Conservation (phyloP, 2,888 invertebrate genomes). For the Digitonthophagus gazella region DNA sequence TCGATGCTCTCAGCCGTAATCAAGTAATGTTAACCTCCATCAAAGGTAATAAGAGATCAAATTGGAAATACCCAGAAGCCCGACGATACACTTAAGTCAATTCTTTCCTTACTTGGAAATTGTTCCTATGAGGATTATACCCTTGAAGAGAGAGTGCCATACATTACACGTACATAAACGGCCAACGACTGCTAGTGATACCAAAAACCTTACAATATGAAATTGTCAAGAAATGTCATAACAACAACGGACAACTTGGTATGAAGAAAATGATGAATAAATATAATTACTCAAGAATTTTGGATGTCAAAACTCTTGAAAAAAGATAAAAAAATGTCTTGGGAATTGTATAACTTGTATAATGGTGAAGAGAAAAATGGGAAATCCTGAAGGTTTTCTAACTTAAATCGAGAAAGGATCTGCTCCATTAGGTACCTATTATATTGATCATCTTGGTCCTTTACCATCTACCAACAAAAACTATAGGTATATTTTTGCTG, state of each 20-base stretch:
- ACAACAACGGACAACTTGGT: background rate
- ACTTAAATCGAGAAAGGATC: constrained; percentile 37
- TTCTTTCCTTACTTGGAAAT: constrained; percentile 25
- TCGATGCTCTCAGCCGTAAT: constrained; percentile 25
- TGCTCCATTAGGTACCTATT: constrained; percentile 35
- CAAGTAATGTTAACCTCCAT: background rate
- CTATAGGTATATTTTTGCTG: constrained; percentile 38
- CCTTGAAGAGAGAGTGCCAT: constrained; percentile 22
- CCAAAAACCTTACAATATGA: background rate
- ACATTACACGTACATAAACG: too few species aligned
- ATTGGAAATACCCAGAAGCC: constrained; percentile 24
- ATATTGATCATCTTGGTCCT: constrained; percentile 42
- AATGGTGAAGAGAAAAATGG: constrained; percentile 35
- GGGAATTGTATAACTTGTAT: constrained; percentile 31
- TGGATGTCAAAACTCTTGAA: background rate
- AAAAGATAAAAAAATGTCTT: constrained; percentile 24
- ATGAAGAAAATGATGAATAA: background rate
- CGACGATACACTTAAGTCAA: constrained; percentile 27
- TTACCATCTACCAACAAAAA: constrained; percentile 36
- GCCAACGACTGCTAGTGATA: constrained; percentile 1
- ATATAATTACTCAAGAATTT: background rate
- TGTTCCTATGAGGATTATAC: constrained; percentile 29
- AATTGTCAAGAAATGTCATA: background rate
- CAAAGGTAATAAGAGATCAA: constrained; percentile 12
- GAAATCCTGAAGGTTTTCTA: constrained; percentile 38